These are phyloP conservation scores for Rhodophaea formosa DNA, from an alignment of 2,888 invertebrate species.

Conservation along the genomic window DNA sequence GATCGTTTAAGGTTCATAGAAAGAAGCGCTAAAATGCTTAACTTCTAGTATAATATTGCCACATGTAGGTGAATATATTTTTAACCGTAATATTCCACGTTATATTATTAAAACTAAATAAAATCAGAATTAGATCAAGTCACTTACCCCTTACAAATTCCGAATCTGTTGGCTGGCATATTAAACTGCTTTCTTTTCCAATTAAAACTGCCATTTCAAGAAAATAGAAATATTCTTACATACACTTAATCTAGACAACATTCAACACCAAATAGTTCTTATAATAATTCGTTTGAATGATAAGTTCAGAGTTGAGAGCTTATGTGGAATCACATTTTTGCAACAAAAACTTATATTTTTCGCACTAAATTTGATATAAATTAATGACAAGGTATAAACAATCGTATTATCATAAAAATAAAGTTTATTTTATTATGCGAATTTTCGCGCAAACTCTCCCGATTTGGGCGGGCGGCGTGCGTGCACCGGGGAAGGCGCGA, in stretches of 20 bases:
- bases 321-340: slow-evolving; percentile 4
- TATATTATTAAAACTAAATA: too few relatives aligned
- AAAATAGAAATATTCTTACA: neutral
- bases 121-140: neutral
- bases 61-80: too few relatives aligned
- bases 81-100: too few relatives aligned
- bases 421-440: slow-evolving; percentile 5
- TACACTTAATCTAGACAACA: neutral
- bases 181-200: slow-evolving; percentile 29
- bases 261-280: neutral
- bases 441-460: neutral
- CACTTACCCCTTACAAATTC: slow-evolving; percentile 38
- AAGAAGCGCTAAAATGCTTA: too few relatives aligned
- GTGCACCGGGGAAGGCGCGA: slow-evolving; percentile 1
- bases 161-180: slow-evolving; percentile 23
- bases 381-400: slow-evolving; percentile 2
- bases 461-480: slow-evolving; percentile 20
- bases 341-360: neutral
- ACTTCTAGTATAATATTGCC: too few relatives aligned
- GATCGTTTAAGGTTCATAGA: too few relatives aligned
- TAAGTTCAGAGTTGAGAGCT: neutral
- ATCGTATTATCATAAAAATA: neutral
- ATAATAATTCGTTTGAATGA: neutral
- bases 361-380: neutral
- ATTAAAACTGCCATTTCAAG: slow-evolving; percentile 32